Percentiles rank a stretch among this genome's conserved stretches.
Conservation (phyloP, 2,888 invertebrate species). For the Eupeodes latifasciatus region DNA sequence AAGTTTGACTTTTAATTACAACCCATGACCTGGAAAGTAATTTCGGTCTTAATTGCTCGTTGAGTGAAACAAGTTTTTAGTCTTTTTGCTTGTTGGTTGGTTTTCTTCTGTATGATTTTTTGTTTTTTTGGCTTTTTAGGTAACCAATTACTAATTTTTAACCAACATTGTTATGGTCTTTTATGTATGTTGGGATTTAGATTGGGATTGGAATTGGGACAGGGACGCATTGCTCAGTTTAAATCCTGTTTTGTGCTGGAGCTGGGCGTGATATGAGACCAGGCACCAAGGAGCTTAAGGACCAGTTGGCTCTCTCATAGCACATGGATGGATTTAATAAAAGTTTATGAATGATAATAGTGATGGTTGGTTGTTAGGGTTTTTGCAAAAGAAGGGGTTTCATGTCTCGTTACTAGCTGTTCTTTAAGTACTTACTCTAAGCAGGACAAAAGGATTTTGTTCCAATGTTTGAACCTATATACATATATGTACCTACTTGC, state of each 20-base stretch:
- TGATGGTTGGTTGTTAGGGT: slow-evolving; percentile 31
- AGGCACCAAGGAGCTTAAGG: not conserved
- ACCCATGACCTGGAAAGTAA: slow-evolving; percentile 77
- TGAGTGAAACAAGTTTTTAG: slow-evolving; percentile 77
- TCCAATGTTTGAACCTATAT: slow-evolving; percentile 61
- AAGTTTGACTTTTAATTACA: slow-evolving; percentile 78
- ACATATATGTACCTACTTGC: slow-evolving; percentile 9
- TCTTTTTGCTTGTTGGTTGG: slow-evolving; percentile 65
- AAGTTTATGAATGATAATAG: slow-evolving; percentile 71
- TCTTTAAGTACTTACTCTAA: slow-evolving; percentile 38
- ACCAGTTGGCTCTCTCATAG: slow-evolving; percentile 35
- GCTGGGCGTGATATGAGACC: slow-evolving; percentile 27
- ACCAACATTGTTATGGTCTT: slow-evolving; percentile 73
- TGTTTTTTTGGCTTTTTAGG: slow-evolving; percentile 58
- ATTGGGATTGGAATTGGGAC: not conserved
- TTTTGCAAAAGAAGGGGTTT: not conserved
- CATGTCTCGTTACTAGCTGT: slow-evolving; percentile 11
- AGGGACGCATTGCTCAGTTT: slow-evolving; percentile 40
- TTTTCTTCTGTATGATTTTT: slow-evolving; percentile 50
- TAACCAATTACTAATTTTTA: slow-evolving; percentile 76
- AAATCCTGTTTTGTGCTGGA: slow-evolving; percentile 28
- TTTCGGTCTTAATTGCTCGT: slow-evolving; percentile 78
- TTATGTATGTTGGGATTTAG: slow-evolving; percentile 48
- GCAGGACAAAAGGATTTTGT: slow-evolving; percentile 64
- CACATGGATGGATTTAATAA: slow-evolving; percentile 69